Base-by-base conservation (phyloP, 1,140 invertebrate species). In the Latrodectus geometricus region DNA sequence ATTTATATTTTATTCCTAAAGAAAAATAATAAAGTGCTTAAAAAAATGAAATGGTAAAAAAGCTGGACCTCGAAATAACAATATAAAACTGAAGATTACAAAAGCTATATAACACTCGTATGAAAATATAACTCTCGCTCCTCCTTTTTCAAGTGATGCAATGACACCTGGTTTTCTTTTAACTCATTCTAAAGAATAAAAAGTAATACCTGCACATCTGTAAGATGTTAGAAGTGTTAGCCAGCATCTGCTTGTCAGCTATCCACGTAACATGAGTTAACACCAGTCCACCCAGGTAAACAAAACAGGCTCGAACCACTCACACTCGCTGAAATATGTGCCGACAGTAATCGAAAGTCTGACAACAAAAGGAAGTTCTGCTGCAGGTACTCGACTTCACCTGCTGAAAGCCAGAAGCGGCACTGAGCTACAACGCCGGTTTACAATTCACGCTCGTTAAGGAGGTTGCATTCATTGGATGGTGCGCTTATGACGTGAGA, bases 201-300 rank as follows among this genome's bases (percentile, higher is more conserved):
- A 69, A 23, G 17, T 69, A 69, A 4, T 80, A 80, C 78, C 78
- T 80, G 78, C 78, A 80, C 78, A 80, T 80, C 78, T 80, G 78
- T 80, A 80, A 20, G 66, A 80, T 80, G 66, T 80, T 80, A n/a
- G 78, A 80, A 21, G 78, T 80, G 48, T 80, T 80, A 48, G 78
- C 65, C 12, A 80, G 78, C 78, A 80, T 80, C 78, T 80, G 78
- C 61, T 54, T 20, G n/a, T 48, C 66, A 23, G 66, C 78, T 80
- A 80, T 80, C 78, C 78, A 70, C 78, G 78, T 20, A 69, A 50
- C 78, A 80, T 80, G 78, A 70, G 78, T 50, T 65, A 69, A 48
- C 56, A 78, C 56, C 54, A 17, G 54, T 61, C 54, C 54, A 4
- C 54, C 17, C 17, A 4, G 8, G 54, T 61, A 61, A 61, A 61